phyloP scores from a whole-genome alignment of 2,888 invertebrate genomes.

The Linnaemya vulpina region DNA sequence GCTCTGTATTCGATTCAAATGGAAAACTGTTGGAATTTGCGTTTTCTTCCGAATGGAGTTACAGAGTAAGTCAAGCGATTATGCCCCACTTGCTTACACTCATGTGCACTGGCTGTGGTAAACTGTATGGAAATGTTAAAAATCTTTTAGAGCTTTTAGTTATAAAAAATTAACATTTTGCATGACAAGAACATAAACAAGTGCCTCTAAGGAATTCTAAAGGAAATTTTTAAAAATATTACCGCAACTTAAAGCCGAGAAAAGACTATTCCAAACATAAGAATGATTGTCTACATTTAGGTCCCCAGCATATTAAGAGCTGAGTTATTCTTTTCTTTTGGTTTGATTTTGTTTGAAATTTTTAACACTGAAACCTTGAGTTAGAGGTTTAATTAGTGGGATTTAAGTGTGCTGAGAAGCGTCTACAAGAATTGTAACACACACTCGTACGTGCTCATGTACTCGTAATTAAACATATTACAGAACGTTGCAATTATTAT shows the following conservation, averaged over 20 bases:
- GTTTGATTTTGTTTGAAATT: neutral
- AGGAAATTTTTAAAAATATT: constrained; percentile 3
- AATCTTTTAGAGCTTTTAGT: constrained; percentile 20
- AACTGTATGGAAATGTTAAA: constrained; percentile 17
- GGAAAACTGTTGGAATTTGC: no score
- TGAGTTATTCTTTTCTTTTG: constrained; percentile 8
- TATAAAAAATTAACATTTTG: constrained; percentile 41
- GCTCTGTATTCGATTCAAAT: no score
- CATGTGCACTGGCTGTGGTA: neutral
- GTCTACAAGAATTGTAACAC: neutral
- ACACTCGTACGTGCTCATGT: neutral
- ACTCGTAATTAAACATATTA: neutral
- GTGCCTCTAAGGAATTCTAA: constrained; percentile 62
- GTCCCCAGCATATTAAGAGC: constrained; percentile 18
- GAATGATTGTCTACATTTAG: constrained; percentile 39
- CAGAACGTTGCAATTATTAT: neutral
- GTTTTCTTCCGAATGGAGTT: no score
- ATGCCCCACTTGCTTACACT: neutral
- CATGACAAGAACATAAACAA: constrained; percentile 36
- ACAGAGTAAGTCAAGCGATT: no score
- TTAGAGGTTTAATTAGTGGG: constrained; percentile 40
- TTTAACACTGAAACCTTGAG: constrained; percentile 4
- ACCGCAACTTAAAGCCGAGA: constrained; percentile 14
- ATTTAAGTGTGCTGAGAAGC: neutral
- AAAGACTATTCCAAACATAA: neutral